phyloP scores from a whole-genome alignment of 2,888 invertebrate species.

The Sminthurinus aureus region DNA sequence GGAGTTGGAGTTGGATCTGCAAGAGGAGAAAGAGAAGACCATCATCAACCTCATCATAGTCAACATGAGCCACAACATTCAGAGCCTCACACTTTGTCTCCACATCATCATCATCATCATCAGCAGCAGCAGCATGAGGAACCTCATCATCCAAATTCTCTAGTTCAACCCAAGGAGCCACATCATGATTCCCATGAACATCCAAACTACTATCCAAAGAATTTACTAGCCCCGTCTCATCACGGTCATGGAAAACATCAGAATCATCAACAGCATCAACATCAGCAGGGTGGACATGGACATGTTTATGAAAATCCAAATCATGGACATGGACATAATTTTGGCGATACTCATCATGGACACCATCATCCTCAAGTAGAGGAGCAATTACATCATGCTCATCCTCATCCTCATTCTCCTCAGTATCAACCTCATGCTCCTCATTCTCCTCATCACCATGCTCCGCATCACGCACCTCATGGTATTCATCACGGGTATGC shows the following conservation, averaged over 20 bases:
- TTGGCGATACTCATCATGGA: background rate
- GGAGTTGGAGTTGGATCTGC: background rate
- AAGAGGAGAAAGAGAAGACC: background rate
- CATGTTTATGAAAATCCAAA: background rate
- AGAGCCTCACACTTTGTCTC: background rate
- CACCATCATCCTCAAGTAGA: conserved; percentile 13
- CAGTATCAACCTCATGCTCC: background rate
- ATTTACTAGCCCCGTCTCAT: background rate
- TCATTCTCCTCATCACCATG: conserved; percentile 2
- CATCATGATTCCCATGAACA: background rate
- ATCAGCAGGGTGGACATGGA: too few relatives aligned
- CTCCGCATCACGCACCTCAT: conserved; percentile 11
- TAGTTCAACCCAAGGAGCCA: background rate
- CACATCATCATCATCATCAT: background rate
- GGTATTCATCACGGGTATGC: conserved; percentile 17
- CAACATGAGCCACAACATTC: background rate
- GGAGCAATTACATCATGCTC: too few relatives aligned
- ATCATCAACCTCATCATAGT: background rate
- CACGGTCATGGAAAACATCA: background rate
- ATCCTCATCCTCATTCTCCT: conserved; percentile 5
- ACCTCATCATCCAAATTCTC: background rate
- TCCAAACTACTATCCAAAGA: conserved; percentile 34
- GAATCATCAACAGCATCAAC: background rate
- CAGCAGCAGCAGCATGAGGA: background rate
- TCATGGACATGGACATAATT: conserved; percentile 1